Conservation (phyloP, 2,113 vertebrate species). For the Tympanuchus pallidicinctus region DNA sequence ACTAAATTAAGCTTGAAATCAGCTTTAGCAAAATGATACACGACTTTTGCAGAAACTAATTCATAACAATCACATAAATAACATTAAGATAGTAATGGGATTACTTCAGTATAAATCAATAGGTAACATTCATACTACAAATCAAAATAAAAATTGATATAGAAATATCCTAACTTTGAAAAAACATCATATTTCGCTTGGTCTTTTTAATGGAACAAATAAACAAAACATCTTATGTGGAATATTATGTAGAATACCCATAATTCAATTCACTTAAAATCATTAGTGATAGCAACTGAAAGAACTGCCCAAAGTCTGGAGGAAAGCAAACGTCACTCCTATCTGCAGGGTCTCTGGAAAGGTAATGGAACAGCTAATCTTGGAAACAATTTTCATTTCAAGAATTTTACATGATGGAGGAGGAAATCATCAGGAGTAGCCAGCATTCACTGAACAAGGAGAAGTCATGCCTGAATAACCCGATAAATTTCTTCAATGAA, state of each 20-base stretch:
- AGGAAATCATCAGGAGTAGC: too few relatives aligned
- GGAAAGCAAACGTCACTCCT: not conserved
- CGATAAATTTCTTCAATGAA: not conserved
- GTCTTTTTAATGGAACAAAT: not conserved
- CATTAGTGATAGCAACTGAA: not conserved
- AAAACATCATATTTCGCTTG: not conserved
- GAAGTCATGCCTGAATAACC: too few relatives aligned
- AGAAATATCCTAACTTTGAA: not conserved
- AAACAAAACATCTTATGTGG: not conserved
- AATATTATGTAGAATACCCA: not conserved
- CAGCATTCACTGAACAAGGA: too few relatives aligned
- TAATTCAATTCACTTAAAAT: not conserved
- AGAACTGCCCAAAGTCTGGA: not conserved
- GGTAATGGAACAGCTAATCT: too few relatives aligned
- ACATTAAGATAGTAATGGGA: not conserved
- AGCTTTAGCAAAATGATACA: not conserved
- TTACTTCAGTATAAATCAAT: not conserved
- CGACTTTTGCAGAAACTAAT: not conserved
- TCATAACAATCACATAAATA: not conserved
- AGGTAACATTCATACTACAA: not conserved
- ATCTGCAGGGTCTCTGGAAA: too few relatives aligned
- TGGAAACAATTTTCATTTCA: too few relatives aligned
- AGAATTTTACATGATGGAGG: too few relatives aligned
- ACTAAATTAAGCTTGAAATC: not conserved
- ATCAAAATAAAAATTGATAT: not conserved